phyloP scores from a whole-genome alignment of 2,888 invertebrate genomes.

The Brachypalpus laphriformis region DNA sequence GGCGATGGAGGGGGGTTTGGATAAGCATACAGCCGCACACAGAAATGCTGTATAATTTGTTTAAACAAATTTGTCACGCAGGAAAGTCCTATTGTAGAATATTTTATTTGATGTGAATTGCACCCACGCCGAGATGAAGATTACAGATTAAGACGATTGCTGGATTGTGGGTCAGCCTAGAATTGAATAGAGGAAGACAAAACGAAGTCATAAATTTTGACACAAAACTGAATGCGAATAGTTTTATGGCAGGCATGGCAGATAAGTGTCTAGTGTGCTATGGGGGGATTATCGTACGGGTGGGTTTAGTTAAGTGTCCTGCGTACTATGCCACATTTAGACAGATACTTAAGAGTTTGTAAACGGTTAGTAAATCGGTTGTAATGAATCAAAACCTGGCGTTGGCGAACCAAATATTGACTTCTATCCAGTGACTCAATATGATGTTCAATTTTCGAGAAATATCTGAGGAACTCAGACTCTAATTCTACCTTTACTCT shows the following conservation, averaged over 20 bases:
- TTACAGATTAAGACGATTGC: constrained; percentile 42
- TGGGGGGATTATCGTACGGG: not conserved
- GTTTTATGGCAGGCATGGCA: not conserved
- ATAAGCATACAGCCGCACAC: constrained; percentile 16
- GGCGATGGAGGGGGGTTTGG: not conserved
- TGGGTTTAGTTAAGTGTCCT: too few relatives aligned
- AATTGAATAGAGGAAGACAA: constrained; percentile 13
- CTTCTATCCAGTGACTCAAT: too few relatives aligned
- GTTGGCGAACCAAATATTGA: too few relatives aligned
- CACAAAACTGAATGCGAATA: constrained; percentile 9
- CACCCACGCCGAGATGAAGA: constrained; percentile 68
- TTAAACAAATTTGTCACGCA: constrained; percentile 75
- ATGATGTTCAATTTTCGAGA: too few relatives aligned
- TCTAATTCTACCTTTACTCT: too few relatives aligned
- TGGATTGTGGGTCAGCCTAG: constrained; percentile 33
- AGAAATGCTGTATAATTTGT: constrained; percentile 71
- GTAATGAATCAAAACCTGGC: too few relatives aligned
- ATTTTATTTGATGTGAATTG: constrained; percentile 68
- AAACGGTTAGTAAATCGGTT: too few relatives aligned
- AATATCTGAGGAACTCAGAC: too few relatives aligned
- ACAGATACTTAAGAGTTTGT: too few relatives aligned
- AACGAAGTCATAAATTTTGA: constrained; percentile 37
- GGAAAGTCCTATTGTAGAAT: constrained; percentile 73
- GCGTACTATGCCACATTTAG: too few relatives aligned
- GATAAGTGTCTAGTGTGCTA: not conserved